Evolutionary conservation across 2,113 vertebrate species (phyloP).

Genomic region (Rattus rattus): DNA sequence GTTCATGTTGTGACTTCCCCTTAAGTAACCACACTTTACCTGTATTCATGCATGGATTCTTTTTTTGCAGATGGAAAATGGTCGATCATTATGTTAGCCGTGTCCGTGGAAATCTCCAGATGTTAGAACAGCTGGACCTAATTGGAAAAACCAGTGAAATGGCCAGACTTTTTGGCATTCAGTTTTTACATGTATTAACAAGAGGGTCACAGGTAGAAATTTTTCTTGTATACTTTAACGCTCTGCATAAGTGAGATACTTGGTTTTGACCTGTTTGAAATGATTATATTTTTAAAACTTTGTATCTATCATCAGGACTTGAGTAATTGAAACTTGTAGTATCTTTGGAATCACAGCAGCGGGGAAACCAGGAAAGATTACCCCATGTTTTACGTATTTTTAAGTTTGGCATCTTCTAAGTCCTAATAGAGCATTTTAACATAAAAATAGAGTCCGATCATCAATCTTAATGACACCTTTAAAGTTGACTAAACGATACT

Average conservation of each 20-base stretch:
- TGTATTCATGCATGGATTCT: slow-evolving; percentile 50
- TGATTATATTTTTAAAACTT: slow-evolving; percentile 46
- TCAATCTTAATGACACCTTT: not conserved
- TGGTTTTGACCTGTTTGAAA: slow-evolving; percentile 36
- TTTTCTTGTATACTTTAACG: slow-evolving; percentile 41
- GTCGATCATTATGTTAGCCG: slow-evolving; percentile 96
- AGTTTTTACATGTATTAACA: slow-evolving; percentile 97
- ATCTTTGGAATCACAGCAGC: not conserved
- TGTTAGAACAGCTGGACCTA: slow-evolving; percentile 95
- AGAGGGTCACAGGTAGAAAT: slow-evolving; percentile 93
- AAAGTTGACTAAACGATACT: slow-evolving; percentile 34
- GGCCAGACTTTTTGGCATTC: slow-evolving; percentile 97
- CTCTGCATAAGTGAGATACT: not conserved
- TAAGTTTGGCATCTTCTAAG: slow-evolving; percentile 36
- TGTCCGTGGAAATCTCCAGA: slow-evolving; percentile 92
- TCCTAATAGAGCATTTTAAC: slow-evolving; percentile 15
- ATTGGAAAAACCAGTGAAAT: slow-evolving; percentile 98
- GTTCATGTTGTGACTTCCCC: not conserved
- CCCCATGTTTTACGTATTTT: not conserved
- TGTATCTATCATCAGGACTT: slow-evolving; percentile 26
- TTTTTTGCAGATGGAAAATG: slow-evolving; percentile 94
- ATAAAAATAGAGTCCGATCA: slow-evolving; percentile 9
- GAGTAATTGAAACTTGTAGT: not conserved
- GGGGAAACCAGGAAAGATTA: not conserved
- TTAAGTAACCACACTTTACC: not conserved